phyloP scores from a whole-genome alignment of 2,888 invertebrate species.

The Hemaris fuciformis region DNA sequence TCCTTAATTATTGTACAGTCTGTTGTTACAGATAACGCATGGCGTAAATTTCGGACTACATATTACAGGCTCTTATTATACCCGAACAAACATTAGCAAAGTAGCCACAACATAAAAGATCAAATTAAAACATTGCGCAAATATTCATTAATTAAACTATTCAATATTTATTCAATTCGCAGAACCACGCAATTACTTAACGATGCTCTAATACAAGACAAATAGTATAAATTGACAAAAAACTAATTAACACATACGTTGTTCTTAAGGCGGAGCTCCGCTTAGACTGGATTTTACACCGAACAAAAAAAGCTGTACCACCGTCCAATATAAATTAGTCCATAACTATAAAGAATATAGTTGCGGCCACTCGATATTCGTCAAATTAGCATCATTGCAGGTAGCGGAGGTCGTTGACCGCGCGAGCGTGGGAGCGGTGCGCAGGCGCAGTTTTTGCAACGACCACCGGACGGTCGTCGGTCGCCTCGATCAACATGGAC shows the following conservation, averaged over 20 bases:
- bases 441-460: conserved; percentile 67
- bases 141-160: no score
- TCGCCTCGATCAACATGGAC: neutral
- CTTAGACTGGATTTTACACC: neutral
- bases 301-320: neutral
- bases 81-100: no score
- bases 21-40: no score
- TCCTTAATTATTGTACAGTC: no score
- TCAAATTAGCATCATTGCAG: conserved; percentile 73
- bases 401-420: conserved; percentile 55
- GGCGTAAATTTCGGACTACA: no score
- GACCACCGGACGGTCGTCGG: conserved; percentile 29
- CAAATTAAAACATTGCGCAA: no score
- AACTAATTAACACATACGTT: neutral
- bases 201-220: neutral
- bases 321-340: conserved; percentile 6
- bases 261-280: neutral
- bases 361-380: conserved; percentile 47
- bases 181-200: neutral
- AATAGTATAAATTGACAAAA: no score
- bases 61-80: no score
- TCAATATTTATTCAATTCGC: neutral
- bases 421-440: conserved; percentile 64
- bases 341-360: conserved; percentile 1
- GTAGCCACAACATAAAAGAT: no score